phyloP scores from a whole-genome alignment of 2,888 invertebrate species.

The Ormyrus pomaceus region DNA sequence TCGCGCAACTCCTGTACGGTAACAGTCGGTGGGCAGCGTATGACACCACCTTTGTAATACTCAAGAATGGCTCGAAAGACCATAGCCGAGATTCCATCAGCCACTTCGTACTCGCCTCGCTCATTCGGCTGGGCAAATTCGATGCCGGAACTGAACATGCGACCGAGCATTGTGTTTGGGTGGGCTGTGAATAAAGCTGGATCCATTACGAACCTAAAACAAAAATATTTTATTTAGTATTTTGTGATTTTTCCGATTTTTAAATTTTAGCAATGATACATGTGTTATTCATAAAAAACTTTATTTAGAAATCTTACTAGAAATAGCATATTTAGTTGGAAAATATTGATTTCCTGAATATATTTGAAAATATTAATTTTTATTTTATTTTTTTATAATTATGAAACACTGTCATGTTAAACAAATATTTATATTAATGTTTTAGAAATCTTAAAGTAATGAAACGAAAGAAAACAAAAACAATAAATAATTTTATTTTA shows the following conservation, averaged over 20 bases:
- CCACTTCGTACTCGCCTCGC: constrained; percentile 97
- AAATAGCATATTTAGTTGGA: too few species aligned
- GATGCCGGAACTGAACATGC: constrained; percentile 96
- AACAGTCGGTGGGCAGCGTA: constrained; percentile 96
- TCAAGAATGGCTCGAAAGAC: constrained; percentile 97
- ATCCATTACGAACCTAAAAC: constrained; percentile 88
- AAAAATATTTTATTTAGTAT: background rate
- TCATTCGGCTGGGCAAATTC: constrained; percentile 97
- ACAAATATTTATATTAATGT: too few species aligned
- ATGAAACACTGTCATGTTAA: too few species aligned
- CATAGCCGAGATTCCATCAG: constrained; percentile 96
- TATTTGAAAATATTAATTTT: too few species aligned
- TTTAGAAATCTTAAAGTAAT: too few species aligned
- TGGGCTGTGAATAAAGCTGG: constrained; percentile 94
- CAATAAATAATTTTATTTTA: background rate
- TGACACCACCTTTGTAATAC: constrained; percentile 93
- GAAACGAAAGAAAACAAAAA: background rate
- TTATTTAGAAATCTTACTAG: too few species aligned
- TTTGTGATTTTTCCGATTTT: background rate
- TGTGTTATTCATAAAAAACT: too few species aligned
- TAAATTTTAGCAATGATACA: too few species aligned
- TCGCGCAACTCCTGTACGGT: constrained; percentile 97
- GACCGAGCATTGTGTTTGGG: constrained; percentile 99
- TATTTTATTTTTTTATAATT: too few species aligned
- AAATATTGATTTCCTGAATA: too few species aligned